A percentile compares a stretch with the other conserved stretches of the same genome.
Evolutionary conservation across 2,888 invertebrate species (phyloP).

Genomic region (Stenolophus ochropezus): DNA sequence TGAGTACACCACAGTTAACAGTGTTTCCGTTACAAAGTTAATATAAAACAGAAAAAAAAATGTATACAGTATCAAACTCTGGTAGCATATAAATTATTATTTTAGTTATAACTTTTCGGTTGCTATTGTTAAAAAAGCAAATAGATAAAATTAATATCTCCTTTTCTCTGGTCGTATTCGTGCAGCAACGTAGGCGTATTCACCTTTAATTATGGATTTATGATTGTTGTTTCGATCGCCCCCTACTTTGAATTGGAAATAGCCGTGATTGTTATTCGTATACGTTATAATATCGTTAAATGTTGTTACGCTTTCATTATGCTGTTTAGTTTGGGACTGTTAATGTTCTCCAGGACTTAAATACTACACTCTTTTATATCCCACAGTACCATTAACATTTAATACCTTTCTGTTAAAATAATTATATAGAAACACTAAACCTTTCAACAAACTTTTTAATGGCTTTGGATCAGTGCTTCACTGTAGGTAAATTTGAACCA

Average conservation of each 20-base stretch:
- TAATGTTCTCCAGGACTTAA: neutral
- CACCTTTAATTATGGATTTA: conserved; percentile 54
- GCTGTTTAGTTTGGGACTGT: neutral
- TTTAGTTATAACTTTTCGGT: too few species aligned
- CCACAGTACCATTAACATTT: neutral
- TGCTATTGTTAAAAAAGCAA: too few species aligned
- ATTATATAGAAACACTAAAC: neutral
- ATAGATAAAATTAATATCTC: too few species aligned
- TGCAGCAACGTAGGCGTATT: neutral
- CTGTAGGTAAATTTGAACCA: neutral
- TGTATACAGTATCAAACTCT: too few species aligned
- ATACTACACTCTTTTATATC: neutral
- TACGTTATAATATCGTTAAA: conserved; percentile 41
- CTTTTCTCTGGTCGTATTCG: too few species aligned
- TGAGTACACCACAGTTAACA: too few species aligned
- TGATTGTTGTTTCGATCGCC: conserved; percentile 47
- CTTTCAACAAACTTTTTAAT: neutral
- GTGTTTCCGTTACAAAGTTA: too few species aligned
- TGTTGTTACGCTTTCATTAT: conserved; percentile 38
- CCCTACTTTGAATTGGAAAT: conserved; percentile 49
- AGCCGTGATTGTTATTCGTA: conserved; percentile 44
- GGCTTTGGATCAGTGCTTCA: neutral
- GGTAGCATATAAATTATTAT: too few species aligned
- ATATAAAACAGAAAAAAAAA: too few species aligned
- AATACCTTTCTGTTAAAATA: neutral